Conservation (phyloP, 1,140 invertebrate genomes). For the Lepidurus arcticus region DNA sequence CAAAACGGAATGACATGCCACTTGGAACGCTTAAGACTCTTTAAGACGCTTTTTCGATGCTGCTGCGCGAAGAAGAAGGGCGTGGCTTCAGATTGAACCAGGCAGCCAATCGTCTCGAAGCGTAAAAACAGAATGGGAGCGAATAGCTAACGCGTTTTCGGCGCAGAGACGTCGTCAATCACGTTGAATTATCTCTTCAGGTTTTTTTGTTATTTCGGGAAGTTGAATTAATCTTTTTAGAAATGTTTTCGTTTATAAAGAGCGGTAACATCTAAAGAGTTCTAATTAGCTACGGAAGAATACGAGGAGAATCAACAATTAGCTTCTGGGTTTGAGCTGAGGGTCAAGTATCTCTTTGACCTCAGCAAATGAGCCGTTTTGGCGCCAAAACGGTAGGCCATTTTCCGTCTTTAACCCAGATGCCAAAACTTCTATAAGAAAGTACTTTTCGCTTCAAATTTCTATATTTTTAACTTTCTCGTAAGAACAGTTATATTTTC, state of each 20-base stretch:
- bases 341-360: neutral
- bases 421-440: no score
- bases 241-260: neutral
- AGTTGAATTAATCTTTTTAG: neutral
- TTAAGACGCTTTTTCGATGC: neutral
- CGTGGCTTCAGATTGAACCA: neutral
- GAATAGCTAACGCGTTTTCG: constrained; percentile 6
- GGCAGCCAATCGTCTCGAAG: neutral
- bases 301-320: no score
- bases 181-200: neutral
- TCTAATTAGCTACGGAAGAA: neutral
- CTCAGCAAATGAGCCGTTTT: neutral
- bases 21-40: neutral
- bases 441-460: no score
- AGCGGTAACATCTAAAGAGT: neutral
- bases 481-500: no score
- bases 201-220: neutral
- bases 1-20: neutral
- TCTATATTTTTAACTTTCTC: no score
- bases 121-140: neutral
- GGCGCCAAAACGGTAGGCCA: neutral
- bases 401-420: no score
- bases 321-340: neutral
- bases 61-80: neutral
- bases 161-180: neutral